phyloP scores from a whole-genome alignment of 2,888 invertebrate genomes.

The Oligia latruncula region DNA sequence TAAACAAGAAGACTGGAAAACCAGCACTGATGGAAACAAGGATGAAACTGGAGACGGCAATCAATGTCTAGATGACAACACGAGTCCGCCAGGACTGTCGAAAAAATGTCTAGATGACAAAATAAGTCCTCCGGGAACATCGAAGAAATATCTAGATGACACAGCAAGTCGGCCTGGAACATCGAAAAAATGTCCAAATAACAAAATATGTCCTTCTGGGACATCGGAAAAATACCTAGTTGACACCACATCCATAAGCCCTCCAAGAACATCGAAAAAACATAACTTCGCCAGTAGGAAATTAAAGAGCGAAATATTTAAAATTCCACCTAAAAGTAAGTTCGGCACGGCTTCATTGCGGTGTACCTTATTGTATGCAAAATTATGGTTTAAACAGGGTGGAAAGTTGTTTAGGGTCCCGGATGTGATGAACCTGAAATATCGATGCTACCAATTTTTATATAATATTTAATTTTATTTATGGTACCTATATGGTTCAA shows the following conservation, averaged over 20 bases:
- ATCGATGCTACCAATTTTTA: background rate
- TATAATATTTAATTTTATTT: too few species aligned
- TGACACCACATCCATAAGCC: background rate
- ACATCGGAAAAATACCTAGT: background rate
- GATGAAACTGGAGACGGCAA: slow-evolving; percentile 9
- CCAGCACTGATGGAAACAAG: slow-evolving; percentile 4
- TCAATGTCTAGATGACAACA: slow-evolving; percentile 5
- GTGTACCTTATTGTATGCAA: background rate
- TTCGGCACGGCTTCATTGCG: background rate
- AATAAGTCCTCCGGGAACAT: background rate
- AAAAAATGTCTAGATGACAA: slow-evolving; percentile 6
- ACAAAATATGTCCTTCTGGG: background rate
- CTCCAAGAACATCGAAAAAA: slow-evolving; percentile 2
- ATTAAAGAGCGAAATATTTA: slow-evolving; percentile 52
- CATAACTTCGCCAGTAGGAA: slow-evolving; percentile 17
- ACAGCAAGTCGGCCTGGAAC: background rate
- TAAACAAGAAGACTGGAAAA: slow-evolving; percentile 19
- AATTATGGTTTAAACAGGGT: background rate
- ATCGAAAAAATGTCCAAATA: background rate
- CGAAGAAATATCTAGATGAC: background rate
- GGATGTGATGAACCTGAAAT: background rate
- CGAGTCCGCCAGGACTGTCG: background rate
- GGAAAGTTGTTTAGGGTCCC: background rate
- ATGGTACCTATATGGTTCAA: too few species aligned
- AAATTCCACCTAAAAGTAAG: slow-evolving; percentile 44